phyloP scores from a whole-genome alignment of 2,888 invertebrate species.

The Drosophila cognata region DNA sequence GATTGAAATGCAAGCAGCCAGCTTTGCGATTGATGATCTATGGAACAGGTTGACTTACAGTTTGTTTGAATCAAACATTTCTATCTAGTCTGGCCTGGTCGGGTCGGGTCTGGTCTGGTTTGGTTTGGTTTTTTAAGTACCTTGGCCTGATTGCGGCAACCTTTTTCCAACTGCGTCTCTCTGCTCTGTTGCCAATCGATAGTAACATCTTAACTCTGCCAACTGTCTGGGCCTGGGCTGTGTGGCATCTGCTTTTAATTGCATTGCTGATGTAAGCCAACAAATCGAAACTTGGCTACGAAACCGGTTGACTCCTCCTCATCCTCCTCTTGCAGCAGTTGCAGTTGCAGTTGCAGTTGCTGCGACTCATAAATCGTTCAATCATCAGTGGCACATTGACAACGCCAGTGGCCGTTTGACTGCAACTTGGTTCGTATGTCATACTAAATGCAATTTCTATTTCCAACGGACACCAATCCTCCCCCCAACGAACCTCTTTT shows the following conservation, averaged over 20 bases:
- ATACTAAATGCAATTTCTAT: conserved; percentile 40
- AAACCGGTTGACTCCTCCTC: conserved; percentile 37
- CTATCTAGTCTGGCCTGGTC: conserved; percentile 1
- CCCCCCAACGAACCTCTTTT: background rate
- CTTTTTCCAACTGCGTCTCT: conserved; percentile 2
- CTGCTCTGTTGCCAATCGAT: conserved; percentile 28
- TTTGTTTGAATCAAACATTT: conserved; percentile 3
- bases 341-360: conserved; percentile 23
- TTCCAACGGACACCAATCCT: background rate
- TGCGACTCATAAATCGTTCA: conserved; percentile 74
- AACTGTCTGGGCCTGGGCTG: conserved; percentile 11
- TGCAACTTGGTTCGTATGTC: conserved; percentile 51
- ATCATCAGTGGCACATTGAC: conserved; percentile 77
- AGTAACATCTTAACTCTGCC: conserved; percentile 15
- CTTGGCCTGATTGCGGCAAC: conserved; percentile 40
- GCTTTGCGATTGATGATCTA: conserved; percentile 34
- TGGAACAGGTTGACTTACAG: conserved; percentile 30
- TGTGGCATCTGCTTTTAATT: conserved; percentile 68
- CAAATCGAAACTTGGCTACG: conserved; percentile 42
- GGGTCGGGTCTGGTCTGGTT: background rate
- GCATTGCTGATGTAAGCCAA: conserved; percentile 57
- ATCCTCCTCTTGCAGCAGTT: background rate
- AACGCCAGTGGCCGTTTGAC: conserved; percentile 53
- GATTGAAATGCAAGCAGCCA: conserved; percentile 12
- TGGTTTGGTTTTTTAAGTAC: conserved; percentile 39